These are phyloP conservation scores for Drosophila obscura DNA, from an alignment of 1,140 invertebrate genomes.

Conservation along the genomic window DNA sequence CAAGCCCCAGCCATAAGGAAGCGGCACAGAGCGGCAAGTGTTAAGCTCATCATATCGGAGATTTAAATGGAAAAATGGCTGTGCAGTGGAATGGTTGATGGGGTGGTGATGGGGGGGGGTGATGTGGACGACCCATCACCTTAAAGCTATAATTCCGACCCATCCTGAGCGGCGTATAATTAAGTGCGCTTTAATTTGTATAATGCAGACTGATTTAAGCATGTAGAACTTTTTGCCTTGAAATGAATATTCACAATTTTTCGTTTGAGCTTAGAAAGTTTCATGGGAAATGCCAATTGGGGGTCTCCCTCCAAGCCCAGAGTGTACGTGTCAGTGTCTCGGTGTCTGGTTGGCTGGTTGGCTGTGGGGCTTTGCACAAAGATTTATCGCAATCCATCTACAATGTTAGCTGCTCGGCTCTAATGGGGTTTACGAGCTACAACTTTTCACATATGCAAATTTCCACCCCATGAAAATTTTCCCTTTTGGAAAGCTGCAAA, in stretches of 20 bases:
- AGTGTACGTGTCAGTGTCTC: not conserved
- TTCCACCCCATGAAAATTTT: conserved; percentile 4
- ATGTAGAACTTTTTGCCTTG: conserved; percentile 34
- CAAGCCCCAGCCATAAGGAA: conserved; percentile 13
- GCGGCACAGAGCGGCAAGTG: not conserved
- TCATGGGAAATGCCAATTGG: conserved; percentile 66
- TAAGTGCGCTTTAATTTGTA: conserved; percentile 71
- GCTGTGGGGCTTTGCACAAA: too few relatives aligned
- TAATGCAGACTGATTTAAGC: conserved; percentile 53
- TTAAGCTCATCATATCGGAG: conserved; percentile 22
- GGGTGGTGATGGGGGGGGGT: conserved; percentile 5
- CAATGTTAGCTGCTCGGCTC: conserved; percentile 32
- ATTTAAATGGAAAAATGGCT: conserved; percentile 60
- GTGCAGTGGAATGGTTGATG: not conserved
- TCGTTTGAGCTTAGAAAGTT: conserved; percentile 44
- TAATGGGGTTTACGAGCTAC: conserved; percentile 53
- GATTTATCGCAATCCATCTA: conserved; percentile 61
- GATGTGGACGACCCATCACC: conserved; percentile 47
- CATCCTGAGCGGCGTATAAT: conserved; percentile 39
- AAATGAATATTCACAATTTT: conserved; percentile 67
- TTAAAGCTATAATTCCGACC: conserved; percentile 63
- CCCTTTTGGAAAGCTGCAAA: not conserved
- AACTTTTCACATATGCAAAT: conserved; percentile 61
- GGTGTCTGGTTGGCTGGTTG: too few relatives aligned
- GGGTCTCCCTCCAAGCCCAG: conserved; percentile 38